Conservation (phyloP, 2,888 invertebrate genomes). For the Andricus curvator region DNA sequence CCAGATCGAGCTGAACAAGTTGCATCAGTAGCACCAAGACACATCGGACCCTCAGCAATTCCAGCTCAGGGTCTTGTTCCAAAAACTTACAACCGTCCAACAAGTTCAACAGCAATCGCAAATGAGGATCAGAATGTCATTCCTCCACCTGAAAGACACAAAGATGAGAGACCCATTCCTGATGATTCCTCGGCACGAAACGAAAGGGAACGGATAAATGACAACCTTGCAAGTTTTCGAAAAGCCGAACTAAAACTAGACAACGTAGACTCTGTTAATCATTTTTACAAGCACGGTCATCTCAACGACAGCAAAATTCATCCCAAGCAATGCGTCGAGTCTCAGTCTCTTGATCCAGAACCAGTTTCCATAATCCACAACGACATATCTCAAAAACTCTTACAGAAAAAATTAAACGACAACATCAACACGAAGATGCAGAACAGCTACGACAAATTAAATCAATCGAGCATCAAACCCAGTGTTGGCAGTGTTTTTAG, state of each 20-base stretch:
- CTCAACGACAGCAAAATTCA: conserved; percentile 61
- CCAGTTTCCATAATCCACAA: conserved; percentile 65
- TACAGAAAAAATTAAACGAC: conserved; percentile 70
- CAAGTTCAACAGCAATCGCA: conserved; percentile 38
- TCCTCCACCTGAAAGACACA: conserved; percentile 15
- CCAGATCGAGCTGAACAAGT: conserved; percentile 74
- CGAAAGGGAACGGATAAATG: conserved; percentile 26
- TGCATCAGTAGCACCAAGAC: conserved; percentile 62
- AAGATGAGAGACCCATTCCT: background rate
- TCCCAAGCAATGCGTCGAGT: conserved; percentile 62
- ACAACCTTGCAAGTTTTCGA: conserved; percentile 46
- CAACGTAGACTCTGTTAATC: conserved; percentile 64
- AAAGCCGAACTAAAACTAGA: conserved; percentile 50
- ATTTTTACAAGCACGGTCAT: conserved; percentile 66
- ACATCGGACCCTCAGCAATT: conserved; percentile 49
- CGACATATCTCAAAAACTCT: conserved; percentile 69
- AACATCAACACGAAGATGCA: conserved; percentile 62
- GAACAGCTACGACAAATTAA: conserved; percentile 72
- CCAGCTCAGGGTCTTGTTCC: conserved; percentile 51
- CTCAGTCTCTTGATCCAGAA: conserved; percentile 60
- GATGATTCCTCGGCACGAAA: background rate
- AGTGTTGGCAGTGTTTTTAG: conserved; percentile 83
- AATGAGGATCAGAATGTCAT: conserved; percentile 39
- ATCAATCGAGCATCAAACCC: conserved; percentile 76
- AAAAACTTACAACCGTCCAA: conserved; percentile 53